Conservation (phyloP, 1,140 invertebrate genomes). For the Musca vetustissima region DNA sequence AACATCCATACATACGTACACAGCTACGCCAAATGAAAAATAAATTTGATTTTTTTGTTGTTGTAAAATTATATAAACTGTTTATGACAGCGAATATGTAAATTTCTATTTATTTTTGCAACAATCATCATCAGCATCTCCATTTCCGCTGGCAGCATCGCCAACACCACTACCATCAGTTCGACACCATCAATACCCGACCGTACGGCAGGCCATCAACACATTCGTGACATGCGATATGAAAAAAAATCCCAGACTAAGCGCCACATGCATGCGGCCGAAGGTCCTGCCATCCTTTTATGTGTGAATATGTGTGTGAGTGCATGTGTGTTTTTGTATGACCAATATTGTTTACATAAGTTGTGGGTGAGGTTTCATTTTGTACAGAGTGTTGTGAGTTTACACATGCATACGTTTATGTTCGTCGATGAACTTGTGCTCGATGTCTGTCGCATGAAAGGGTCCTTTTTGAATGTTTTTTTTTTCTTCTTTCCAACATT, state of each 20-base stretch:
- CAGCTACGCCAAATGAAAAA: constrained; percentile 26
- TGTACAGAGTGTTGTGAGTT: too few species aligned
- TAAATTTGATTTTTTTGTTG: constrained; percentile 31
- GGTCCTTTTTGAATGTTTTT: neutral
- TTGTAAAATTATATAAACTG: constrained; percentile 51
- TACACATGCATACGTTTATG: neutral
- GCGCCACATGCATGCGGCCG: constrained; percentile 17
- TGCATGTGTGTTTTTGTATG: neutral
- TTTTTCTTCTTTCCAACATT: neutral
- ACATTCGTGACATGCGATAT: constrained; percentile 11
- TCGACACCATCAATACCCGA: neutral
- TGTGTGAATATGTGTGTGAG: constrained; percentile 1
- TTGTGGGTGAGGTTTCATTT: too few species aligned
- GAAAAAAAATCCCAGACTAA: neutral
- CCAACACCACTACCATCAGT: neutral
- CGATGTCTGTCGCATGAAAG: neutral
- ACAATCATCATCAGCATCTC: constrained; percentile 21
- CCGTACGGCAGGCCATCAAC: neutral
- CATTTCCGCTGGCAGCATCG: neutral
- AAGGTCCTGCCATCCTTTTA: constrained; percentile 16
- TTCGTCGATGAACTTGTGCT: neutral
- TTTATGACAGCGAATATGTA: constrained; percentile 56
- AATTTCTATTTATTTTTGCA: constrained; percentile 54
- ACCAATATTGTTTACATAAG: neutral
- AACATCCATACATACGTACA: neutral